phyloP scores from a whole-genome alignment of 2,797 vertebrate genomes.

The Tachyglossus aculeatus region DNA sequence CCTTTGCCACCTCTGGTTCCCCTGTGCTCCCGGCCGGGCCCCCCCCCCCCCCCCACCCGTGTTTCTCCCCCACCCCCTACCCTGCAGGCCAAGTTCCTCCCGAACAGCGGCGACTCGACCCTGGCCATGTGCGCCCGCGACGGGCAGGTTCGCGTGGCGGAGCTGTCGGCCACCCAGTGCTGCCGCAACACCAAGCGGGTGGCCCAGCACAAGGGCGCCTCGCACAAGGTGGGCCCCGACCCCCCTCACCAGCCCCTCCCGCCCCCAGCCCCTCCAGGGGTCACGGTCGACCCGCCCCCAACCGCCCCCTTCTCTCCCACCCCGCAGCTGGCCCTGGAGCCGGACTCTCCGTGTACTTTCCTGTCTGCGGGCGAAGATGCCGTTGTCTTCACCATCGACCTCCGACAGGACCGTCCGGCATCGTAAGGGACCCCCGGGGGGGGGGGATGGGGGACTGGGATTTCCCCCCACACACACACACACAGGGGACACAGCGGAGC shows the following conservation, averaged over 20 bases:
- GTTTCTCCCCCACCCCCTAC: conserved; percentile 11
- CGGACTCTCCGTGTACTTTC: conserved; percentile 94
- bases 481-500: fast-evolving
- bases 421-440: conserved; percentile 81
- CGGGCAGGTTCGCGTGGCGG: conserved; percentile 92
- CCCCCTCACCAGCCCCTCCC: neutral
- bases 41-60: too few species aligned
- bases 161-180: conserved; percentile 94
- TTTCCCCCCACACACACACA: fast-evolving
- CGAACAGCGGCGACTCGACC: conserved; percentile 96
- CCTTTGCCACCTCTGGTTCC: too few species aligned
- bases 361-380: conserved; percentile 95
- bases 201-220: conserved; percentile 94
- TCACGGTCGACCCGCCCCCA: too few species aligned
- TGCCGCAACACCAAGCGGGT: conserved; percentile 96
- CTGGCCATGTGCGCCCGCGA: conserved; percentile 96
- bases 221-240: conserved; percentile 85
- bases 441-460: too few species aligned
- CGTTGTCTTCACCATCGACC: conserved; percentile 93
- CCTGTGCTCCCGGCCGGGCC: too few species aligned
- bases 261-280: neutral
- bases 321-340: conserved; percentile 90
- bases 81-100: conserved; percentile 93
- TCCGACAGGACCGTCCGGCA: conserved; percentile 90
- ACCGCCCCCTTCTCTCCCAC: too few species aligned